phyloP scores from a whole-genome alignment of 2,888 invertebrate species.

The Limnephilus auricula region DNA sequence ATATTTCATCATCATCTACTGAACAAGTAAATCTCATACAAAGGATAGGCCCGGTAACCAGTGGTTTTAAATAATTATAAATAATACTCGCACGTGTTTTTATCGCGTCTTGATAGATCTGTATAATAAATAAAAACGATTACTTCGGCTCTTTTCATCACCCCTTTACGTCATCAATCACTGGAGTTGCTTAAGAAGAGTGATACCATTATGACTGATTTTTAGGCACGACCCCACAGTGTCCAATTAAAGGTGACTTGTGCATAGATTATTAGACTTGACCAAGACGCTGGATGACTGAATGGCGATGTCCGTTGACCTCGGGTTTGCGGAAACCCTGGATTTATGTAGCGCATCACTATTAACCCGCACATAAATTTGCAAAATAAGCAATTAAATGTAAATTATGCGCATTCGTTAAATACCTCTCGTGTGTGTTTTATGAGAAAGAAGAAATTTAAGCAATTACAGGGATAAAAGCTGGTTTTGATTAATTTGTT shows the following conservation, averaged over 20 bases:
- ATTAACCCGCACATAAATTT: constrained; percentile 18
- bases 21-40: not conserved
- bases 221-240: not conserved
- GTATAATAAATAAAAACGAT: not conserved
- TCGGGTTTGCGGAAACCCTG: constrained; percentile 43
- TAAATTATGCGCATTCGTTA: constrained; percentile 50
- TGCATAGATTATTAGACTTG: not conserved
- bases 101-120: not conserved
- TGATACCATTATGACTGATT: not conserved
- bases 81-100: not conserved
- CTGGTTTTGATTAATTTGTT: constrained; percentile 9
- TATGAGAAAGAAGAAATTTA: constrained; percentile 35
- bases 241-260: constrained; percentile 14
- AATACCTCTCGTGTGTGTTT: constrained; percentile 23
- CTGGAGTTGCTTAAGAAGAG: not conserved
- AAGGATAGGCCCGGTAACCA: not conserved
- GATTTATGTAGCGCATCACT: constrained; percentile 46
- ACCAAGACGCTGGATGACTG: not conserved
- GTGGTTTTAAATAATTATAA: not conserved
- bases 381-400: constrained; percentile 50
- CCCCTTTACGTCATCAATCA: not conserved
- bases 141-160: not conserved
- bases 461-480: constrained; percentile 11
- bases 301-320: constrained; percentile 43
- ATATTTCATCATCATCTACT: not conserved